A percentile compares a stretch with the other conserved stretches of the same genome.
phyloP scores from a whole-genome alignment of 2,113 vertebrate genomes.

The Ammodytes marinus region DNA sequence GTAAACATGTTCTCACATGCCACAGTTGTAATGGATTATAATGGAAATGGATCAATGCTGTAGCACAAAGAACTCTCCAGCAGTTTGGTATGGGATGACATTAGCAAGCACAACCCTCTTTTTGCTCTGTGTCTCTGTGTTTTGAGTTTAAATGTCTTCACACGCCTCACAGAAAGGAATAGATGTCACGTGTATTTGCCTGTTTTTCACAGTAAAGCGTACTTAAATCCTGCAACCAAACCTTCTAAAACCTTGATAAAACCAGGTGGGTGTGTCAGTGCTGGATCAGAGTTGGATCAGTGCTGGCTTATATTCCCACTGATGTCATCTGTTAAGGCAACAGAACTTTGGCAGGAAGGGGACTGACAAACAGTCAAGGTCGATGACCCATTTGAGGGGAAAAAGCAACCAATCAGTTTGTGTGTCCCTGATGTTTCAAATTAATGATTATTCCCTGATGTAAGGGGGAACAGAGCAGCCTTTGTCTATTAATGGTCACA shows the following conservation, averaged over 20 bases:
- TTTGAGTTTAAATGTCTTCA: constrained; percentile 2
- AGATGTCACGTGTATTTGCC: not conserved
- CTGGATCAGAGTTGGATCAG: constrained; percentile 11
- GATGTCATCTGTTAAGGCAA: constrained; percentile 73
- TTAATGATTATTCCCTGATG: constrained; percentile 64
- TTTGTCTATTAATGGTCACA: constrained; percentile 50
- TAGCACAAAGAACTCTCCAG: not conserved
- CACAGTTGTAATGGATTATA: constrained; percentile 26
- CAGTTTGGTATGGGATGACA: not conserved
- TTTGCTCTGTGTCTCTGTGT: not conserved
- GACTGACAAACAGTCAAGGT: constrained; percentile 72
- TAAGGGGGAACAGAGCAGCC: constrained; percentile 33
- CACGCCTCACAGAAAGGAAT: not conserved
- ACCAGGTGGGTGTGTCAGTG: constrained; percentile 40
- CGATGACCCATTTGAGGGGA: constrained; percentile 65
- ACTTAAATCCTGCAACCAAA: constrained; percentile 28
- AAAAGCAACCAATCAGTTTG: constrained; percentile 52
- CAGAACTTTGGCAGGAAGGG: constrained; percentile 68
- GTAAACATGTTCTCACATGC: constrained; percentile 43
- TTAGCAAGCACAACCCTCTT: not conserved
- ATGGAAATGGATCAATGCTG: constrained; percentile 53
- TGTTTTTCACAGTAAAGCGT: not conserved
- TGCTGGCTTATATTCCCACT: constrained; percentile 58
- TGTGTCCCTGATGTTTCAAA: constrained; percentile 66
- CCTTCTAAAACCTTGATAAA: constrained; percentile 35